A percentile compares a stretch with the other conserved stretches of the same genome.
Conservation (phyloP, 2,888 invertebrate species). For the Eupithecia abbreviata region DNA sequence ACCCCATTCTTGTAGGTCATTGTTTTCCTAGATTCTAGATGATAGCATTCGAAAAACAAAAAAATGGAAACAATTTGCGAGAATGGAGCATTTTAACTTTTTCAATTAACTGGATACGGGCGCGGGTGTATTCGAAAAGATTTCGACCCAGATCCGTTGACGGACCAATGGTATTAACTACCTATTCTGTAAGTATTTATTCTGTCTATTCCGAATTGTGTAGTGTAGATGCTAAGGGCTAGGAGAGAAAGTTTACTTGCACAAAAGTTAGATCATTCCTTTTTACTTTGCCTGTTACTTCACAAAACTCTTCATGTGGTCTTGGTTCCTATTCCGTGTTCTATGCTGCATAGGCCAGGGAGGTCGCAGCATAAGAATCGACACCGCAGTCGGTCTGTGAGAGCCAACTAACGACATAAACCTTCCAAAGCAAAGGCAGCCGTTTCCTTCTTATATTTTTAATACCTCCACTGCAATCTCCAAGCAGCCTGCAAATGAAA, state of each 20-base stretch:
- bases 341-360: neutral
- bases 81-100: conserved; percentile 78
- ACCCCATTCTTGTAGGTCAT: neutral
- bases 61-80: conserved; percentile 63
- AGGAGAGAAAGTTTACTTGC: neutral
- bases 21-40: conserved; percentile 42
- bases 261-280: neutral
- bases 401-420: neutral
- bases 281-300: neutral
- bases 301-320: neutral
- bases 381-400: neutral
- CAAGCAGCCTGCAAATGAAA: neutral
- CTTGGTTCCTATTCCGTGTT: neutral
- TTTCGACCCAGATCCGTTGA: conserved; percentile 53
- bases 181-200: no score
- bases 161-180: neutral
- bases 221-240: no score
- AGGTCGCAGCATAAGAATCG: neutral
- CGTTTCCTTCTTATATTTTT: neutral
- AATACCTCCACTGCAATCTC: neutral
- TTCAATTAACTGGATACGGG: conserved; percentile 71
- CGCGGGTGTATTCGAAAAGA: conserved; percentile 54
- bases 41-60: conserved; percentile 50
- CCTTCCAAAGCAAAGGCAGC: neutral
- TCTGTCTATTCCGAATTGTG: no score